Evolutionary conservation across 1,140 invertebrate species (phyloP).

Genomic region (Trachymyrmex cornetzi): DNA sequence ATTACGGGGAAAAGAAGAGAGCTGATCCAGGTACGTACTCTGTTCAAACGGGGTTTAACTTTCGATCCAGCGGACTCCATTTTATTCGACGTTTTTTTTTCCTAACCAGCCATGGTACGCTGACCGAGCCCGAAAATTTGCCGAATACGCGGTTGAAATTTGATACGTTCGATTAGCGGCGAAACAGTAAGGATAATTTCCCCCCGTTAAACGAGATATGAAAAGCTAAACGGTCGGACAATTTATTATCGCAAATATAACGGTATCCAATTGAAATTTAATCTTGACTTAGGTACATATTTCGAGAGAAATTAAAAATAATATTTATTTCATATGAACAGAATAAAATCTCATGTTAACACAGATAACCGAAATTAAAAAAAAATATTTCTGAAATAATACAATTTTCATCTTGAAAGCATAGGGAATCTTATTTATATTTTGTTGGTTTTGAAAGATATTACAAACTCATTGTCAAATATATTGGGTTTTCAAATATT

Average conservation of each 20-base stretch:
- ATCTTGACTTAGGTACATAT: neutral
- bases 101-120: neutral
- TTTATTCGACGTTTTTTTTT: conserved; percentile 20
- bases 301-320: neutral
- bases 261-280: neutral
- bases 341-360: neutral
- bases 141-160: conserved; percentile 36
- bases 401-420: neutral
- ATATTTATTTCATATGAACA: neutral
- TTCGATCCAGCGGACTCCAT: conserved; percentile 21
- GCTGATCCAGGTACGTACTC: conserved; percentile 14
- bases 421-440: neutral
- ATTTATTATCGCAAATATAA: conserved; percentile 24
- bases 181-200: conserved; percentile 47
- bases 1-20: neutral
- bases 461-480: neutral
- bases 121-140: conserved; percentile 36
- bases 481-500: conserved; percentile 12
- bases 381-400: conserved; percentile 10
- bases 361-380: neutral
- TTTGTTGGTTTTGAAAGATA: neutral
- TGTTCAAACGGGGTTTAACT: conserved; percentile 34
- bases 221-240: neutral
- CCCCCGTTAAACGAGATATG: conserved; percentile 18
- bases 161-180: conserved; percentile 31